These are phyloP conservation scores for Automeris io DNA, from an alignment of 2,888 invertebrate genomes.

Conservation along the genomic window DNA sequence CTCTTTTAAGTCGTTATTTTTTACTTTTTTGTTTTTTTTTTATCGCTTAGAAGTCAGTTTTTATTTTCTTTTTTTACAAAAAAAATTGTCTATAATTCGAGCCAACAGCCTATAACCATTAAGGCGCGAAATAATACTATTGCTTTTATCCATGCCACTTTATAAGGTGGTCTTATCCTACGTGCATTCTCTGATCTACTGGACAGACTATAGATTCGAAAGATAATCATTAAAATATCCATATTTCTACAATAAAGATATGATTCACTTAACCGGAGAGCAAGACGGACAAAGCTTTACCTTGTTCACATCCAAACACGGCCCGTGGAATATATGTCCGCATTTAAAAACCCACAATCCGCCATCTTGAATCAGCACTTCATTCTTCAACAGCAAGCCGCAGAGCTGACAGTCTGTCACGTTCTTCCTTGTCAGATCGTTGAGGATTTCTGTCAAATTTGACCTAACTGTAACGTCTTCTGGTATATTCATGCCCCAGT, in stretches of 20 bases:
- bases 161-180: no score
- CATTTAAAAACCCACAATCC: constrained; percentile 80
- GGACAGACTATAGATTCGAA: neutral
- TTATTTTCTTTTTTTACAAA: no score
- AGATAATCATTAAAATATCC: constrained; percentile 9
- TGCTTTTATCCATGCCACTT: no score
- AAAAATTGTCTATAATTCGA: no score
- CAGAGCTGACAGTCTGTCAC: constrained; percentile 71
- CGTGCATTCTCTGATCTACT: neutral
- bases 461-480: constrained; percentile 1
- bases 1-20: no score
- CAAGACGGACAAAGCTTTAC: constrained; percentile 66
- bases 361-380: constrained; percentile 76
- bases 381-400: constrained; percentile 76
- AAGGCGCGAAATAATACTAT: no score
- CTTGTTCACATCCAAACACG: constrained; percentile 76
- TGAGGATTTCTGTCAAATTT: constrained; percentile 35
- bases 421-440: constrained; percentile 33
- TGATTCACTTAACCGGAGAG: constrained; percentile 18
- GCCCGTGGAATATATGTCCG: constrained; percentile 79
- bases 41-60: no score
- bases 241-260: constrained; percentile 4
- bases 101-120: no score
- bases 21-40: no score
- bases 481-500: constrained; percentile 71